phyloP scores from a whole-genome alignment of 2,113 vertebrate genomes.

The Marmota flaviventris region DNA sequence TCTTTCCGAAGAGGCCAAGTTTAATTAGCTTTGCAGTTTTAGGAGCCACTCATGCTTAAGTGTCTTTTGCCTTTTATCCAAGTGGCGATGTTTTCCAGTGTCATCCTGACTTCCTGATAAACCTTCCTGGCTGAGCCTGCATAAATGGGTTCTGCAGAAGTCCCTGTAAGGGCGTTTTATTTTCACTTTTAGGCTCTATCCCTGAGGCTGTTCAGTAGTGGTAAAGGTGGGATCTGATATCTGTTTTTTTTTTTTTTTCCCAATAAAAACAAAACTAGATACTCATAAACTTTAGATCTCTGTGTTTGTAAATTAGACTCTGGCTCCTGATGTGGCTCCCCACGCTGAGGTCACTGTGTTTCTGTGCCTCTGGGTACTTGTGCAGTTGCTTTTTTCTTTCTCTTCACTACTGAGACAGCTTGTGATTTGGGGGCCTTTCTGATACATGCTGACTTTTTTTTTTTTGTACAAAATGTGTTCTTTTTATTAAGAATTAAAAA shows the following conservation, averaged over 20 bases:
- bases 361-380: neutral
- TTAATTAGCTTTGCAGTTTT: slow-evolving; percentile 74
- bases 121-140: slow-evolving; percentile 9
- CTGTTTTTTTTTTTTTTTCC: neutral
- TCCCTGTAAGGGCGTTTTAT: neutral
- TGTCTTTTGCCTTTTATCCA: slow-evolving; percentile 54
- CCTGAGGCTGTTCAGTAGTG: slow-evolving; percentile 20
- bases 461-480: neutral
- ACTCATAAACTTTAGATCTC: neutral
- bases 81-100: neutral
- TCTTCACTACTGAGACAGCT: neutral
- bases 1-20: neutral
- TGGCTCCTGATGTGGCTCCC: neutral
- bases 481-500: slow-evolving; percentile 4
- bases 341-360: neutral
- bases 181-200: slow-evolving; percentile 62
- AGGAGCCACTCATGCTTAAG: neutral
- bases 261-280: slow-evolving; percentile 10
- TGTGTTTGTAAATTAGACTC: slow-evolving; percentile 45
- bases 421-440: neutral
- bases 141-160: neutral
- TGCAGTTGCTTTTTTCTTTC: neutral
- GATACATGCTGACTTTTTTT: neutral
- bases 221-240: slow-evolving; percentile 9
- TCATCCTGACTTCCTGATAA: slow-evolving; percentile 36